These are phyloP conservation scores for Macquaria australasica DNA, from an alignment of 2,113 vertebrate genomes.

Conservation along the genomic window DNA sequence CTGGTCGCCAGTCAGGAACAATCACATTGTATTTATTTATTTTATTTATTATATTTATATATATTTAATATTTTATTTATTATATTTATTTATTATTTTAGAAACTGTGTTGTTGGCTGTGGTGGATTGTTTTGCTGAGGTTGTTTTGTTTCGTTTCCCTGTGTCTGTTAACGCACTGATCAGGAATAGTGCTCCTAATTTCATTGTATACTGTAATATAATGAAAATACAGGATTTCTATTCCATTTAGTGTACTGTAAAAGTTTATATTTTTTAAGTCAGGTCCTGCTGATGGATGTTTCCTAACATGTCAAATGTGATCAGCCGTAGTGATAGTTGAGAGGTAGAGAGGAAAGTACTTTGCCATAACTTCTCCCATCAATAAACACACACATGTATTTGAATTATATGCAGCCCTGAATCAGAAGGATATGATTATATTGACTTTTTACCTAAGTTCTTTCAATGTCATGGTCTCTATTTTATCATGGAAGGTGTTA, in stretches of 20 bases:
- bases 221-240: no score
- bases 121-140: no score
- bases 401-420: background rate
- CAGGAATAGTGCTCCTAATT: no score
- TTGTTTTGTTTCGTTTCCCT: no score
- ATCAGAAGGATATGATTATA: background rate
- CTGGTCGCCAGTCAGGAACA: no score
- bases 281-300: background rate
- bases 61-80: no score
- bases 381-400: background rate
- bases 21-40: no score
- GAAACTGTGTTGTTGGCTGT: no score
- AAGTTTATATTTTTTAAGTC: background rate
- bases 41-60: no score
- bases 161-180: no score
- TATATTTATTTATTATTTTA: no score
- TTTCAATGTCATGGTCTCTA: background rate
- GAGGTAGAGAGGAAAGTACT: slow-evolving; percentile 2
- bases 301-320: background rate
- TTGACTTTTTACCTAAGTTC: background rate
- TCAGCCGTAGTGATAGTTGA: background rate
- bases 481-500: background rate
- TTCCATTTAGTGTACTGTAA: background rate
- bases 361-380: background rate
- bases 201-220: no score